These are phyloP conservation scores for Drosophila erecta DNA, from an alignment of 1,140 invertebrate genomes.

Conservation along the genomic window DNA sequence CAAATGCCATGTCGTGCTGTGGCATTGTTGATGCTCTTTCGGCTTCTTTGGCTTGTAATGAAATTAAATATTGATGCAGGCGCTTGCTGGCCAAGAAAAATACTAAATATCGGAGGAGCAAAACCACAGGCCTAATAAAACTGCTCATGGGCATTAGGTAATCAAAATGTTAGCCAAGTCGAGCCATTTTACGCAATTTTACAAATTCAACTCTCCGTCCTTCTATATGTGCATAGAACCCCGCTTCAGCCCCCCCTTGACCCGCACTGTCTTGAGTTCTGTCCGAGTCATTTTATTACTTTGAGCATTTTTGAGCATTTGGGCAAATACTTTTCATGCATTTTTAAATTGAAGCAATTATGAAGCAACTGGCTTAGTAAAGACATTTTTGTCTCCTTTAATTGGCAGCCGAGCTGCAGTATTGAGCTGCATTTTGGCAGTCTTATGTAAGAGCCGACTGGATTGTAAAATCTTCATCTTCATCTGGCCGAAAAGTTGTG, in stretches of 20 bases:
- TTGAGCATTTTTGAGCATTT: conserved; percentile 69
- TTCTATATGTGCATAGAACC: background rate
- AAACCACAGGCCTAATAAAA: conserved; percentile 74
- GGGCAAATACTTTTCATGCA: conserved; percentile 68
- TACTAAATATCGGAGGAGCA: conserved; percentile 23
- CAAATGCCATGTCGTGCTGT: conserved; percentile 57
- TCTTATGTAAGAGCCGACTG: conserved; percentile 23
- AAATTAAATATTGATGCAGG: conserved; percentile 78
- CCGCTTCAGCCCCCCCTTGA: background rate
- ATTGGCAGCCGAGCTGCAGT: conserved; percentile 57
- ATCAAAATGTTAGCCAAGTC: conserved; percentile 59
- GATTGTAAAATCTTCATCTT: conserved; percentile 56
- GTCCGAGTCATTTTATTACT: conserved; percentile 72
- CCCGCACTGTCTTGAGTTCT: conserved; percentile 40
- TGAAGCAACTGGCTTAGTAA: conserved; percentile 35
- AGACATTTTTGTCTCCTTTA: conserved; percentile 56
- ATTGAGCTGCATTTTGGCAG: conserved; percentile 14
- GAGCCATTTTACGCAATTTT: conserved; percentile 64
- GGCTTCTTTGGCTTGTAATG: conserved; percentile 72
- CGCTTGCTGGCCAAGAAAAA: conserved; percentile 51
- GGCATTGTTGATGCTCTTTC: conserved; percentile 73
- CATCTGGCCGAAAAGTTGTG: conserved; percentile 22
- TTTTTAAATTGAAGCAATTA: conserved; percentile 79
- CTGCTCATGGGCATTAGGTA: conserved; percentile 59
- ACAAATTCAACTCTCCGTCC: conserved; percentile 42